These are phyloP conservation scores for Psittacula cyanocephala DNA, from an alignment of 2,113 vertebrate genomes.

Conservation along the genomic window DNA sequence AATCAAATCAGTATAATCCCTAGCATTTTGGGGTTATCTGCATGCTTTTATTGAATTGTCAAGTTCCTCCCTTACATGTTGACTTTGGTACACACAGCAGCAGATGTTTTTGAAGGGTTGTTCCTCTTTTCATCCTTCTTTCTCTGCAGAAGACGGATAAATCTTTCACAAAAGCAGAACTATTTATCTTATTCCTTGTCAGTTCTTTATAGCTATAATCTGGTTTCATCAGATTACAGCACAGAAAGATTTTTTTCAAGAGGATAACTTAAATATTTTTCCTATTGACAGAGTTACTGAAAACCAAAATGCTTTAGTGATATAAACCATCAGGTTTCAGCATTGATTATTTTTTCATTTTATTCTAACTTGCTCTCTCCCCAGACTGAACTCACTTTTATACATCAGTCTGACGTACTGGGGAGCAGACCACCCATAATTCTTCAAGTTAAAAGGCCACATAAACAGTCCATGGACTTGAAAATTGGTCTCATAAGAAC, in stretches of 20 bases:
- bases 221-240: not conserved
- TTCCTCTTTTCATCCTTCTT: not conserved
- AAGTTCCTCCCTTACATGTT: not conserved
- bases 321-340: not conserved
- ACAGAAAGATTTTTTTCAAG: not conserved
- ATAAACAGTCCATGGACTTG: not conserved
- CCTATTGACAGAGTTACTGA: not conserved
- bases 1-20: not conserved
- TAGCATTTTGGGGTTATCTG: not conserved
- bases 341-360: not conserved
- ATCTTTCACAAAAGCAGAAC: not conserved
- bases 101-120: not conserved
- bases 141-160: not conserved
- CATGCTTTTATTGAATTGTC: not conserved
- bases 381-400: not conserved
- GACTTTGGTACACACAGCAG: not conserved
- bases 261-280: not conserved
- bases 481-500: not conserved
- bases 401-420: not conserved
- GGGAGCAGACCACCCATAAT: not conserved
- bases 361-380: not conserved
- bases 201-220: not conserved
- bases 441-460: not conserved
- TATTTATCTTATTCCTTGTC: not conserved
- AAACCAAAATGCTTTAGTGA: not conserved